A percentile compares a stretch with the other conserved stretches of the same genome.
phyloP scores from a whole-genome alignment of 2,113 vertebrate genomes.

The Xyliphius kryptos region DNA sequence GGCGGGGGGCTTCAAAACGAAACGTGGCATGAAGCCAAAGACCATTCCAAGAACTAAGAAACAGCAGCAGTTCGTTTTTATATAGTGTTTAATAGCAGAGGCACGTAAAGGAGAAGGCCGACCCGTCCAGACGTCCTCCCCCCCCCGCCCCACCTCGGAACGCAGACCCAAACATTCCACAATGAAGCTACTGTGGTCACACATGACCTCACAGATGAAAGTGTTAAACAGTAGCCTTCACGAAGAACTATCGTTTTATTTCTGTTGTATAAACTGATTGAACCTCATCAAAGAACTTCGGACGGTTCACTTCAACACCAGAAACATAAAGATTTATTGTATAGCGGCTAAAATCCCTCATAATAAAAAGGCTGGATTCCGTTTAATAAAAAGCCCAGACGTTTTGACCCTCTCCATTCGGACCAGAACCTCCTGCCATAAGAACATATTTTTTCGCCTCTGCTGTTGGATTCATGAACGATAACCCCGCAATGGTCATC shows the following conservation, averaged over 20 bases:
- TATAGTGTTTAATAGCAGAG: no score
- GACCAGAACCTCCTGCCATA: no score
- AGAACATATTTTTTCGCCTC: no score
- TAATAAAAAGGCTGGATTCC: no score
- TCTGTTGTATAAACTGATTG: neutral
- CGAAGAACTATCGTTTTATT: neutral
- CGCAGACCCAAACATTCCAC: neutral
- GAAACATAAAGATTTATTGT: no score
- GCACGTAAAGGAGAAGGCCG: neutral
- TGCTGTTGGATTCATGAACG: no score
- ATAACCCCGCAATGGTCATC: no score
- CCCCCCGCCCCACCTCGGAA: neutral
- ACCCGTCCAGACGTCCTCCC: neutral
- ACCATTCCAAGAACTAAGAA: neutral
- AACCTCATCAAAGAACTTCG: no score
- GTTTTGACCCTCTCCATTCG: no score
- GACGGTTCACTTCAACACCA: no score
- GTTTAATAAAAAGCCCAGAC: no score
- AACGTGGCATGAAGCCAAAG: neutral
- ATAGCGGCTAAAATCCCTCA: no score
- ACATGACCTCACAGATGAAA: neutral
- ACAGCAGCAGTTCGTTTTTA: neutral
- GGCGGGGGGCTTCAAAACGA: neutral
- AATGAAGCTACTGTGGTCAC: neutral
- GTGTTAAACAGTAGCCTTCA: neutral